These are phyloP conservation scores for Sebastiscus albofasciatus DNA, from an alignment of 2,797 vertebrate genomes.

Conservation along the genomic window DNA sequence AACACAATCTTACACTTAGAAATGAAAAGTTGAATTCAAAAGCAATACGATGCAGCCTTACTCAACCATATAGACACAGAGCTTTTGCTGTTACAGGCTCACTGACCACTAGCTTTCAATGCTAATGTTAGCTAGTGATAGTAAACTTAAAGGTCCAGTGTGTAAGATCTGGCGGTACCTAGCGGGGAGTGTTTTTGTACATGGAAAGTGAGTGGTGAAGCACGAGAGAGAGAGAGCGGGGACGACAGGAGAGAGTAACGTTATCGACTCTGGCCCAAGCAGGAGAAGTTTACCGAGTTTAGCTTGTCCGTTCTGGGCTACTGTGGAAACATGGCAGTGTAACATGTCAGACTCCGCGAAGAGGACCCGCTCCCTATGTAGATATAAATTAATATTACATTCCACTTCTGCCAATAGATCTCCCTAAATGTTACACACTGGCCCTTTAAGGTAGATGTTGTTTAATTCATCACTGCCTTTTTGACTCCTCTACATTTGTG, in stretches of 20 bases:
- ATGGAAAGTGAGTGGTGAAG: too few species aligned
- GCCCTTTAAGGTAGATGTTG: background rate
- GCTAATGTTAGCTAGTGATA: background rate
- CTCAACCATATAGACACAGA: background rate
- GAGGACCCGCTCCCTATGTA: too few species aligned
- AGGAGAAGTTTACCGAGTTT: fast-evolving
- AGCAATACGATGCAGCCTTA: background rate
- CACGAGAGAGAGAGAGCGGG: too few species aligned
- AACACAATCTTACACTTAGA: background rate
- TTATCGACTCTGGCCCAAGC: too few species aligned
- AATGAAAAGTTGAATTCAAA: background rate
- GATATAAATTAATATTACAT: too few species aligned
- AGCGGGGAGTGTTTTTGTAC: too few species aligned
- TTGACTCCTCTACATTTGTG: background rate
- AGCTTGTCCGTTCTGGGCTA: fast-evolving
- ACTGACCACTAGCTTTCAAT: background rate
- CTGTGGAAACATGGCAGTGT: too few species aligned
- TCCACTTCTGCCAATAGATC: too few species aligned
- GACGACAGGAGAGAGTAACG: too few species aligned
- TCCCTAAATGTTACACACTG: too few species aligned
- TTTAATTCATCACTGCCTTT: background rate
- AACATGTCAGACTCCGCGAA: too few species aligned
- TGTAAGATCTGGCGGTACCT: too few species aligned
- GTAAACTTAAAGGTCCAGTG: background rate
- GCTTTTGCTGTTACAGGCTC: background rate